Percentiles rank a stretch among this genome's conserved stretches.
Conservation (phyloP, 1,140 invertebrate genomes). For the Vanessa tameamea region DNA sequence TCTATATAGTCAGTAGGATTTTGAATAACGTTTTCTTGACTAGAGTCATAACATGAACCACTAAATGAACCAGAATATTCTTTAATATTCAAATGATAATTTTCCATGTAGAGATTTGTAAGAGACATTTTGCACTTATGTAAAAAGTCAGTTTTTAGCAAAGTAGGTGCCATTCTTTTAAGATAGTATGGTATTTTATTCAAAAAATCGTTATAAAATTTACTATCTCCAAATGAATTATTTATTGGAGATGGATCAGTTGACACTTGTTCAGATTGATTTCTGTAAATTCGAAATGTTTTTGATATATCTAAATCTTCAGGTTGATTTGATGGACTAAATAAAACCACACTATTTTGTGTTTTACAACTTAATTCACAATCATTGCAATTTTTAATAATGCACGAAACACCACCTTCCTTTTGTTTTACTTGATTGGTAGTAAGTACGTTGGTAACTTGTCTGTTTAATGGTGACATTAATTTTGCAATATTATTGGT, state of each 20-base stretch:
- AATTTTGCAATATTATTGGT: background rate
- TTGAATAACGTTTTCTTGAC: background rate
- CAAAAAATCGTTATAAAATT: slow-evolving; percentile 52
- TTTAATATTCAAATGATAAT: background rate
- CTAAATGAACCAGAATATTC: background rate
- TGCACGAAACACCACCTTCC: background rate
- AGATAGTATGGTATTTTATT: slow-evolving; percentile 46
- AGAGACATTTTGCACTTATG: slow-evolving; percentile 38
- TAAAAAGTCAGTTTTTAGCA: slow-evolving; percentile 41
- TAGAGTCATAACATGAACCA: background rate
- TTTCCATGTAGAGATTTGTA: slow-evolving; percentile 23
- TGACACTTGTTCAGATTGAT: slow-evolving; percentile 14
- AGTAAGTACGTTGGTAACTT: background rate
- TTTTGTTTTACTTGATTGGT: background rate
- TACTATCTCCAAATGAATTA: slow-evolving; percentile 19
- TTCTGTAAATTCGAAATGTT: slow-evolving; percentile 13
- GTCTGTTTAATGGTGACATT: background rate
- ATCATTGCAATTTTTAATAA: background rate
- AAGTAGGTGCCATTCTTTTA: slow-evolving; percentile 35
- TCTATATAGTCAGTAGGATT: slow-evolving; percentile 1
- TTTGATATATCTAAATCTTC: slow-evolving; percentile 16
- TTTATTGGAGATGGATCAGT: slow-evolving; percentile 20
- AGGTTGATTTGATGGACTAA: slow-evolving; percentile 33
- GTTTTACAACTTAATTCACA: slow-evolving; percentile 14
- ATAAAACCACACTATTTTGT: slow-evolving; percentile 31